Evolutionary conservation across 1,140 invertebrate species (phyloP).

Genomic region (Physella acuta): DNA sequence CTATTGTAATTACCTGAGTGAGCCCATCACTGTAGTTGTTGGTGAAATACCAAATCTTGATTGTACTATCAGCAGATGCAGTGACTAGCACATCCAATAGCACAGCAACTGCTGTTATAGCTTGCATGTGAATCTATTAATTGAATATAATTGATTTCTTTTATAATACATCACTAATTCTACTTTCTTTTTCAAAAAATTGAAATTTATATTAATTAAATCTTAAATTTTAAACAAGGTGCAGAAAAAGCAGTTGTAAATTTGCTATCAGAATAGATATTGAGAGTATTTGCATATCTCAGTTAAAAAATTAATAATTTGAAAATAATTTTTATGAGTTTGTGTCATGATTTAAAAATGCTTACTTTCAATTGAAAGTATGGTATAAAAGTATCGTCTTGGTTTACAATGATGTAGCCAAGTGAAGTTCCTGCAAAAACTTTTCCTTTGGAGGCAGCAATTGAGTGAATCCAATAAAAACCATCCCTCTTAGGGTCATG

Average conservation of each 20-base stretch:
- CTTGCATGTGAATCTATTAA: constrained; percentile 3
- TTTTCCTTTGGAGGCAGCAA: neutral
- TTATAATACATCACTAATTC: neutral
- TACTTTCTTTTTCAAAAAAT: no score
- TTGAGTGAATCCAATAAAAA: neutral
- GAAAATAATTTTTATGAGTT: neutral
- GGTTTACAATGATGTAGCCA: neutral
- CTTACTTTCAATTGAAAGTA: neutral
- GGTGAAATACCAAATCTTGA: constrained; percentile 2
- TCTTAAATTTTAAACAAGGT: no score
- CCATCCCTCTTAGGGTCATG: neutral
- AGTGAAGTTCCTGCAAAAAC: neutral
- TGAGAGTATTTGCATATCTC: no score
- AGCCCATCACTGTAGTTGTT: neutral
- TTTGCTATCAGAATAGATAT: no score
- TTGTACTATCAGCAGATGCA: neutral
- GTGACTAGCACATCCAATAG: neutral
- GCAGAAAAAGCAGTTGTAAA: no score
- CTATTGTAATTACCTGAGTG: neutral
- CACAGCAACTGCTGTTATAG: neutral
- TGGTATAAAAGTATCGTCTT: neutral
- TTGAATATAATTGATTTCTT: no score
- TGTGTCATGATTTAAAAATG: neutral
- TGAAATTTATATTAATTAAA: no score
- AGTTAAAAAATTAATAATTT: no score